These are phyloP conservation scores for Brachylomia viminalis DNA, from an alignment of 2,888 invertebrate genomes.

Conservation along the genomic window DNA sequence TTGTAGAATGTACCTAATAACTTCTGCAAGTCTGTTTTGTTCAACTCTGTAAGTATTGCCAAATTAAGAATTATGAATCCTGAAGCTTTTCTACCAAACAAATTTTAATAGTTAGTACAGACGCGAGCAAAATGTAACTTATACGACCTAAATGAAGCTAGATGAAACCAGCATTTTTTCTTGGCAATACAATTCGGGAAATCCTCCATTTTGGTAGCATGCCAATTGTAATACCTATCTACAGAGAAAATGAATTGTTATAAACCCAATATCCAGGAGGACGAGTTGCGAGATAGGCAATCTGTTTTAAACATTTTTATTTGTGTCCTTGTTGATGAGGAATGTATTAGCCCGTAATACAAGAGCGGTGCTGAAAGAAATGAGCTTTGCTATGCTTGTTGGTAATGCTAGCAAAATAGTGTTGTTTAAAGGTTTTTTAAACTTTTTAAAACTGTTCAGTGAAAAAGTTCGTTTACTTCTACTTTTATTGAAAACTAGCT, in stretches of 20 bases:
- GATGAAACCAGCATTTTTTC: constrained; percentile 78
- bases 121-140: constrained; percentile 55
- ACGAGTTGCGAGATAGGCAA: constrained; percentile 54
- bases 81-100: constrained; percentile 2
- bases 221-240: constrained; percentile 81
- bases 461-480: no score
- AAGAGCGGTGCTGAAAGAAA: not conserved
- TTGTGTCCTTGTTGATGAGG: constrained; percentile 30
- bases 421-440: no score
- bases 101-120: constrained; percentile 46
- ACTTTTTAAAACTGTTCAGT: no score
- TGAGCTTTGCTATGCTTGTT: not conserved
- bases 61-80: constrained; percentile 6
- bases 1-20: constrained; percentile 3
- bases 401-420: not conserved
- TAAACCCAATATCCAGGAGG: constrained; percentile 61
- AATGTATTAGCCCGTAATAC: constrained; percentile 14
- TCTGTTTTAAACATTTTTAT: constrained; percentile 62
- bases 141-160: constrained; percentile 67
- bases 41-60: not conserved
- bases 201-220: constrained; percentile 73
- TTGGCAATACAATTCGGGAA: constrained; percentile 77
- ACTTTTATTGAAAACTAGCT: no score
- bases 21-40: not conserved
- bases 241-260: constrained; percentile 78